These are phyloP conservation scores for Panzeria rudis DNA, from an alignment of 2,888 invertebrate genomes.

Conservation along the genomic window DNA sequence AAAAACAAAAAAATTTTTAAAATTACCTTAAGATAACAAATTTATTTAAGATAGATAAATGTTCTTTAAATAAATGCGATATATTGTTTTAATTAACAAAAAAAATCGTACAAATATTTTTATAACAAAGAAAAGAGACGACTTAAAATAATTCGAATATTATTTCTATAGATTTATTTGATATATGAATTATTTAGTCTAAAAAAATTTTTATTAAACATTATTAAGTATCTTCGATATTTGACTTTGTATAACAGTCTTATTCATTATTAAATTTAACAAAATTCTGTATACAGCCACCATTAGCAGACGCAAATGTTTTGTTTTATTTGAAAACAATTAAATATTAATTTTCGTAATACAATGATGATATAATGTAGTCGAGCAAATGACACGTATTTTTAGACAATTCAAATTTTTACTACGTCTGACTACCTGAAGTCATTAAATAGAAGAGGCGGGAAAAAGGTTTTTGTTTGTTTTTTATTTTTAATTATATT, in stretches of 20 bases:
- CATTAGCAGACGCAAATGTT: background rate
- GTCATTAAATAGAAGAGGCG: slow-evolving; percentile 30
- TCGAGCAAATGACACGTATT: slow-evolving; percentile 56
- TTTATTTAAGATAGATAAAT: slow-evolving; percentile 28
- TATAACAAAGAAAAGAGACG: slow-evolving; percentile 31
- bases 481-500: slow-evolving; percentile 2
- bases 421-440: background rate
- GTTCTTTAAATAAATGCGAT: slow-evolving; percentile 28
- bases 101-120: background rate
- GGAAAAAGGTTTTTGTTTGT: slow-evolving; percentile 10
- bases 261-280: no score
- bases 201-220: background rate
- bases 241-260: no score
- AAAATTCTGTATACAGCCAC: no score
- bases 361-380: slow-evolving; percentile 42
- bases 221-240: no score
- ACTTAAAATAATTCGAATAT: no score
- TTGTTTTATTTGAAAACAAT: slow-evolving; percentile 9
- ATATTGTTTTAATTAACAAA: slow-evolving; percentile 12
- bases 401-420: slow-evolving; percentile 41
- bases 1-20: background rate
- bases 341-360: slow-evolving; percentile 18
- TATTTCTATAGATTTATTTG: no score
- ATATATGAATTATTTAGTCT: no score
- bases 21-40: slow-evolving; percentile 46